These are phyloP conservation scores for Mungos mungo DNA, from an alignment of 2,113 vertebrate genomes.

Conservation along the genomic window DNA sequence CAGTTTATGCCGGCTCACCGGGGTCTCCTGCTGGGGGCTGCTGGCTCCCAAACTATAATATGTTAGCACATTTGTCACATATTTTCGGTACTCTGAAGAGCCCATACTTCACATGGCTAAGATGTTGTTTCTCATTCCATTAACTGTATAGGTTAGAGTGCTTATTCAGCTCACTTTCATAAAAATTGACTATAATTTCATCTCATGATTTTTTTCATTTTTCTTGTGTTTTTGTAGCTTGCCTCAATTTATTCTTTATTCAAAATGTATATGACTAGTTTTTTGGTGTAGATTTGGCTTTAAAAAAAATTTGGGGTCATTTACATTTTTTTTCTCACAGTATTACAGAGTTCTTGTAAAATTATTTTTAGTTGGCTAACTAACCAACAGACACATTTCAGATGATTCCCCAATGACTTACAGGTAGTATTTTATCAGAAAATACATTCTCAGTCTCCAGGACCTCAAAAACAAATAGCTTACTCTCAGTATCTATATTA, in stretches of 20 bases:
- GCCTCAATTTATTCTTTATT: not conserved
- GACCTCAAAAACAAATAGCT: not conserved
- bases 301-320: not conserved
- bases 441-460: not conserved
- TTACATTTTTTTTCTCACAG: not conserved
- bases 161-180: not conserved
- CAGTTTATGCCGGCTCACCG: not conserved
- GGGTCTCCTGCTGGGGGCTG: not conserved
- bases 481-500: not conserved
- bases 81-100: not conserved
- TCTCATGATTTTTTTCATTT: not conserved
- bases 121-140: not conserved
- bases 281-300: not conserved
- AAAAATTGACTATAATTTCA: not conserved
- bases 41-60: not conserved
- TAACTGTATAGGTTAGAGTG: not conserved
- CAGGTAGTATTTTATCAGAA: not conserved
- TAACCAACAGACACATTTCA: not conserved
- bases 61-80: not conserved
- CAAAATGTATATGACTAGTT: not conserved
- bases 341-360: not conserved
- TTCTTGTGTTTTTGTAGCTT: not conserved
- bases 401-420: not conserved
- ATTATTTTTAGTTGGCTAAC: slow-evolving; percentile 21
- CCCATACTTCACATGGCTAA: not conserved